Evolutionary conservation across 2,888 invertebrate genomes (phyloP), one percentile per base, ranked within the genome.

Genomic region (Drosophila siamana): DNA sequence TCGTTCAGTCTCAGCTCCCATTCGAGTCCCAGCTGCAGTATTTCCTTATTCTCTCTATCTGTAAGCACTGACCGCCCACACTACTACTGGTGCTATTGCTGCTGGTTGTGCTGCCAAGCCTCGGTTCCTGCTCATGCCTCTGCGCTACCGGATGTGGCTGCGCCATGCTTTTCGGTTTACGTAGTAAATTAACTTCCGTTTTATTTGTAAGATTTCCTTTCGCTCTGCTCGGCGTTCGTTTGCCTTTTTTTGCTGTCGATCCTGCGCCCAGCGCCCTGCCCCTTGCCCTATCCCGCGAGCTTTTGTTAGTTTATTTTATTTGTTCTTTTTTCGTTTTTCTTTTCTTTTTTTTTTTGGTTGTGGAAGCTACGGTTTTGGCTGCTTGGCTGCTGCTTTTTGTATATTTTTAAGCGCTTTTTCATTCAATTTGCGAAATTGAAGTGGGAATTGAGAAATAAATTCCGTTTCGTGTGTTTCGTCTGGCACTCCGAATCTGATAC

Each of bases 371-470:
- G 61, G 65, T 65, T 44, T 40, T 41, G 74, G 33, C 52, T 43
- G 75, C 47, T 63, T 64, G 36, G 65, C 52, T 60, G 69, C 75
- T 60, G 71, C 80, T 88, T 88, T 88, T 89, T 90, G 88, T 89
- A 86, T 85, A 89, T 89, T 90, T 89, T 89, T 83, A 82, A 87
- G 79, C 87, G 86, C 83, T 88, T 89, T 90, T 90, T 90, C 89
- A 91, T 91, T 90, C 90, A 90, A 90, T 90, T 90, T 91, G 81
- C 89, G 73, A 90, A 90, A 91, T 91, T 90, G 88, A 90, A 90
- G 89, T 90, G 91, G 91, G 90, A 91, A 91, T 91, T 91, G 88
- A 89, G 89, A 89, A 88, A 89, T 89, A 89, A 89, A 90, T 89
- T 89, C 83, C 86, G 83, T 86, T 84, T 78, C 76, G 68, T 77